Conservation (phyloP, 2,888 invertebrate species). For the Rotaria macrura region DNA sequence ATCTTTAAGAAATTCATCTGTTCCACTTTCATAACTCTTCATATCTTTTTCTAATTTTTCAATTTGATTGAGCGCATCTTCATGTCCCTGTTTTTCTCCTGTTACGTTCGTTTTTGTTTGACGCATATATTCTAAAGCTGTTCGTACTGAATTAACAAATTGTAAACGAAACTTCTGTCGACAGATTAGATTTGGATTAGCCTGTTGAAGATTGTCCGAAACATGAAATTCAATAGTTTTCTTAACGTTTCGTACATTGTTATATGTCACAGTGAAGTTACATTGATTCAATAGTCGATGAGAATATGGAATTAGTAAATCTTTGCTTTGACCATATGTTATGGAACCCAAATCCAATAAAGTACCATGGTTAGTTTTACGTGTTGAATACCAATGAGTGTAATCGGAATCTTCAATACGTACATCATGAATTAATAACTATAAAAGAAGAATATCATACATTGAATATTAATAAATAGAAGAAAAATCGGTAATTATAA, state of each 20-base stretch:
- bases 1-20: background rate
- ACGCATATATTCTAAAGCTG: background rate
- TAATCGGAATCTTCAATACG: background rate
- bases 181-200: background rate
- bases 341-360: background rate
- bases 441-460: no score
- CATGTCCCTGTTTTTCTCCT: background rate
- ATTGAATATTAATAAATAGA: no score
- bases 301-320: background rate
- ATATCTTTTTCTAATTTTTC: background rate
- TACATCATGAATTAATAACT: background rate
- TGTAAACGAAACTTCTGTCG: background rate
- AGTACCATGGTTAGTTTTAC: background rate
- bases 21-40: background rate
- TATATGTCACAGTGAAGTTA: background rate
- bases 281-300: background rate
- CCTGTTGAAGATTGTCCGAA: background rate
- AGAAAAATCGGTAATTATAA: no score
- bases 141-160: background rate
- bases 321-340: conserved; percentile 16
- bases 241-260: background rate
- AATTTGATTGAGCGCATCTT: background rate
- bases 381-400: background rate
- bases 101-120: background rate
- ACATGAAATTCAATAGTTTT: background rate